Evolutionary conservation across 2,888 invertebrate genomes (phyloP).

Genomic region (Epistrophella euchroma): DNA sequence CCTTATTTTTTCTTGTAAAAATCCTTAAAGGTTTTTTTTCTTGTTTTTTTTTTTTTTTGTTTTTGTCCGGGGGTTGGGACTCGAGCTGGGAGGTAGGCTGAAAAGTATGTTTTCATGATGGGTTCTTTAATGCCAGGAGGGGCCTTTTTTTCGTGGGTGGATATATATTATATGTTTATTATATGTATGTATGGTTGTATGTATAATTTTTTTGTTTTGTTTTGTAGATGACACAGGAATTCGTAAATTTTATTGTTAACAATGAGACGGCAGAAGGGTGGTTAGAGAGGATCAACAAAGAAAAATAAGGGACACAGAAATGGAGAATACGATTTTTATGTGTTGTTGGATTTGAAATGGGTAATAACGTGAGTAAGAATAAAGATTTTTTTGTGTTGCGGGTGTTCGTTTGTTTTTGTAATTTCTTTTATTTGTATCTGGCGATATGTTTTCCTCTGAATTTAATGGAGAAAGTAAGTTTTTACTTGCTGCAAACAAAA

Average conservation of each 20-base stretch:
- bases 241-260: slow-evolving; percentile 75
- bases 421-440: slow-evolving; percentile 62
- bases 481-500: slow-evolving; percentile 16
- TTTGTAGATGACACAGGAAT: slow-evolving; percentile 68
- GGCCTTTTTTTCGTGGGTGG: slow-evolving; percentile 48
- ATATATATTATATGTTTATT: not conserved
- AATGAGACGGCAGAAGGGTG: not conserved
- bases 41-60: not conserved
- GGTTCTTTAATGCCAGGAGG: slow-evolving; percentile 48
- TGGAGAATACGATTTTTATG: slow-evolving; percentile 66
- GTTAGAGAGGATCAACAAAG: slow-evolving; percentile 10
- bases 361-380: slow-evolving; percentile 69
- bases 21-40: slow-evolving; percentile 33
- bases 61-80: not conserved
- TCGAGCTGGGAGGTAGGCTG: not conserved
- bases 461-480: slow-evolving; percentile 72
- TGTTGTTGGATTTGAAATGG: slow-evolving; percentile 69
- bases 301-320: slow-evolving; percentile 56
- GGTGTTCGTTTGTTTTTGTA: slow-evolving; percentile 16
- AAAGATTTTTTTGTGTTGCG: slow-evolving; percentile 56
- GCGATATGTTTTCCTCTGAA: slow-evolving; percentile 41
- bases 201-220: slow-evolving; percentile 20
- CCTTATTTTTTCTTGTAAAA: slow-evolving; percentile 34
- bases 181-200: not conserved
- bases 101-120: slow-evolving; percentile 37